phyloP scores from a whole-genome alignment of 2,888 invertebrate species.

The Cheilosia variabilis region DNA sequence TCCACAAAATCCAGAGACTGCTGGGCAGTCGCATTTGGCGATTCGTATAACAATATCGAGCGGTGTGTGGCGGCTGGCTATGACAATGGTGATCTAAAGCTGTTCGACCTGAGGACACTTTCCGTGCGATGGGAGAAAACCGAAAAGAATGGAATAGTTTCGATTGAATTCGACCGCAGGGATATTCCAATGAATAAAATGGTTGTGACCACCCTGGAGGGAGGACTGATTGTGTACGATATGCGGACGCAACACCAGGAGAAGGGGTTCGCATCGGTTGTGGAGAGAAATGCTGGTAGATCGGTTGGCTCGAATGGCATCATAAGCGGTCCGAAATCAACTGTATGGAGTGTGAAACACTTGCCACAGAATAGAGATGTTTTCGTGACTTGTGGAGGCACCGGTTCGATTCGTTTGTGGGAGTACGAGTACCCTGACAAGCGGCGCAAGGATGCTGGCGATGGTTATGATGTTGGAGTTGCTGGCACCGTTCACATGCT shows the following conservation, averaged over 20 bases:
- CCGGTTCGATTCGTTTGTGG: conserved; percentile 96
- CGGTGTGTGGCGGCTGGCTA: conserved; percentile 95
- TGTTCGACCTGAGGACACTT: conserved; percentile 95
- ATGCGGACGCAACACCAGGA: conserved; percentile 93
- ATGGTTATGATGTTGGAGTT: conserved; percentile 90
- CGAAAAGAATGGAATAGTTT: conserved; percentile 95
- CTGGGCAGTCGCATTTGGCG: conserved; percentile 96
- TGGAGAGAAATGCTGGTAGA: conserved; percentile 83
- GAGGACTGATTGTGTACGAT: conserved; percentile 95
- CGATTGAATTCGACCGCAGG: conserved; percentile 94
- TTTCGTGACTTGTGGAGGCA: conserved; percentile 95
- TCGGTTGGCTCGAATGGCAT: conserved; percentile 83
- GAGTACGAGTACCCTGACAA: conserved; percentile 96
- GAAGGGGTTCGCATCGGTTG: conserved; percentile 91
- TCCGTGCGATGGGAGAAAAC: conserved; percentile 95
- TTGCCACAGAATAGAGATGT: conserved; percentile 97
- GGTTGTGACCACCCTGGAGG: conserved; percentile 95
- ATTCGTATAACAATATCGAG: conserved; percentile 94
- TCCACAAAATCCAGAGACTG: conserved; percentile 89
- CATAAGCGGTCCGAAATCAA: conserved; percentile 89
- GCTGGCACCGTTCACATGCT: conserved; percentile 90
- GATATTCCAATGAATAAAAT: conserved; percentile 98
- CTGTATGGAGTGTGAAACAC: conserved; percentile 95
- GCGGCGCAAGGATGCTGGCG: conserved; percentile 88
- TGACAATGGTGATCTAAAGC: conserved; percentile 97